Evolutionary conservation across 2,797 vertebrate species (phyloP).

Genomic region (Emys orbicularis): DNA sequence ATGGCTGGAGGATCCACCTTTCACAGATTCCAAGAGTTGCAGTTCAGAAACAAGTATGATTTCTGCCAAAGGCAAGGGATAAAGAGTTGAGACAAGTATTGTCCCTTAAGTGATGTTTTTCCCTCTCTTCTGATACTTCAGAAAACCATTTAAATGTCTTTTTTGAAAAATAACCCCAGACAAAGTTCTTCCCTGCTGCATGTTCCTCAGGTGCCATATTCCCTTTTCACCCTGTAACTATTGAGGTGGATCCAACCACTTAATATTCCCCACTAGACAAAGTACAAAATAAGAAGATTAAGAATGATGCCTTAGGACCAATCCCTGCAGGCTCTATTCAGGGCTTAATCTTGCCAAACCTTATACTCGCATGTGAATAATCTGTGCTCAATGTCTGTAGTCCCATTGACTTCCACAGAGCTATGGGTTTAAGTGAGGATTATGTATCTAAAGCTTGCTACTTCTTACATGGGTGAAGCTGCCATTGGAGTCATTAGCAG

Average conservation of each 20-base stretch:
- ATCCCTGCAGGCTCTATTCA: accelerated
- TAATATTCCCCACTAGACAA: background rate
- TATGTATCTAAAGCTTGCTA: background rate
- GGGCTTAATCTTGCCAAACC: background rate
- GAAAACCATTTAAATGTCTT: too few relatives aligned
- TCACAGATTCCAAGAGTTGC: background rate
- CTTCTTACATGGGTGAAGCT: background rate
- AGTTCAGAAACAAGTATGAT: background rate
- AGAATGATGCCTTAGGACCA: accelerated
- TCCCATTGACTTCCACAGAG: background rate
- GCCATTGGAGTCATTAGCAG: background rate
- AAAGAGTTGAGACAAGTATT: background rate
- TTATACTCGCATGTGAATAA: background rate
- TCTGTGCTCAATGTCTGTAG: too few relatives aligned
- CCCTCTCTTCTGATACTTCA: too few relatives aligned
- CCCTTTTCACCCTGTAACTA: background rate
- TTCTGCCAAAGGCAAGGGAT: background rate
- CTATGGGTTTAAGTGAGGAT: background rate
- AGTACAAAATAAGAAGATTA: background rate
- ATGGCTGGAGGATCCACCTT: too few relatives aligned
- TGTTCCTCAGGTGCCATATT: too few relatives aligned
- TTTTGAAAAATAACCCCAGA: too few relatives aligned
- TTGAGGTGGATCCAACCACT: accelerated
- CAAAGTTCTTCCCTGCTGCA: too few relatives aligned
- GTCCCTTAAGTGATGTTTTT: too few relatives aligned